These are phyloP conservation scores for Xestobium rufovillosum DNA, from an alignment of 2,888 invertebrate genomes.

Conservation along the genomic window DNA sequence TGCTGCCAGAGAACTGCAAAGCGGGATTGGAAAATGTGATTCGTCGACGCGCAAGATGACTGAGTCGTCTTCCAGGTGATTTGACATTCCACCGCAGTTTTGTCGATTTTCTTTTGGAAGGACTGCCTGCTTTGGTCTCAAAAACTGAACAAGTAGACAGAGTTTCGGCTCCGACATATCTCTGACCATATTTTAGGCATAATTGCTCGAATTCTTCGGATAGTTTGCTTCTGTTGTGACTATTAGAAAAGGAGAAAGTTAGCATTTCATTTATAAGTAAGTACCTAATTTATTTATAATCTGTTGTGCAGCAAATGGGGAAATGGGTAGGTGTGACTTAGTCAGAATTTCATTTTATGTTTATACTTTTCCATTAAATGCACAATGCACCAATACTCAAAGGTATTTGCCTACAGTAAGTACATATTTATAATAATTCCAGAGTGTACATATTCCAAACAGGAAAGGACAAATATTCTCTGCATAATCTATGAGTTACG, in stretches of 20 bases:
- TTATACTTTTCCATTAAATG: too few relatives aligned
- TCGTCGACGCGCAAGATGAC: constrained; percentile 67
- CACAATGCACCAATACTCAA: too few relatives aligned
- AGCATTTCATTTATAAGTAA: too few relatives aligned
- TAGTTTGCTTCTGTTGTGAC: constrained; percentile 61
- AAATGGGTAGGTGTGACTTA: too few relatives aligned
- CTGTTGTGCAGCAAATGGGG: too few relatives aligned
- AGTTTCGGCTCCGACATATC: constrained; percentile 69
- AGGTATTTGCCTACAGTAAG: too few relatives aligned
- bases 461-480: too few relatives aligned
- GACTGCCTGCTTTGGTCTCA: constrained; percentile 54
- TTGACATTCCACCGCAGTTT: constrained; percentile 44
- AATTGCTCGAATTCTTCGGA: constrained; percentile 65
- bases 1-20: constrained; percentile 44
- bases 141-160: constrained; percentile 59
- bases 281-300: too few relatives aligned
- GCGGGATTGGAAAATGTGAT: constrained; percentile 69
- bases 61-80: constrained; percentile 69
- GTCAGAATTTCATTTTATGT: too few relatives aligned
- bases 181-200: constrained; percentile 56
- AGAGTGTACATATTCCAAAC: too few relatives aligned
- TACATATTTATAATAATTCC: too few relatives aligned
- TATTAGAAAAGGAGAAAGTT: constrained; percentile 1
- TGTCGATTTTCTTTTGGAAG: constrained; percentile 51
- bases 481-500: too few relatives aligned